Conservation (phyloP, 2,113 vertebrate genomes). For the Buteo buteo region DNA sequence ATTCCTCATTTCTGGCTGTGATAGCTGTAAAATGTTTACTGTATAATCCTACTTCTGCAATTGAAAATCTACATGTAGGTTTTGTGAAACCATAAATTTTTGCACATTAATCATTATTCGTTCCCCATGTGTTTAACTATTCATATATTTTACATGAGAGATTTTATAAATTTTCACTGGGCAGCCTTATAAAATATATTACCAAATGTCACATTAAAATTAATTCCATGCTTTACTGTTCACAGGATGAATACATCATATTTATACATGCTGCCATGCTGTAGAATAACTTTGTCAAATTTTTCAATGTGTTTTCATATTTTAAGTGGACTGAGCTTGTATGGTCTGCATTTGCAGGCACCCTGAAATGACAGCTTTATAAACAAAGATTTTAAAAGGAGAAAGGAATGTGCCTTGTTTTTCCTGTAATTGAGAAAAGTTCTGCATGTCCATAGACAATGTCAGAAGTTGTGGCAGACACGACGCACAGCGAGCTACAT, state of each 20-base stretch:
- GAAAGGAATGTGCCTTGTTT: not conserved
- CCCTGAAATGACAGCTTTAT: not conserved
- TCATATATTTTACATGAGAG: not conserved
- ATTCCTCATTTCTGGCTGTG: not conserved
- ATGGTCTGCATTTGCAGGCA: not conserved
- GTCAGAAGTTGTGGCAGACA: not conserved
- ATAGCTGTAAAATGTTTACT: not conserved
- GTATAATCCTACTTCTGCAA: not conserved
- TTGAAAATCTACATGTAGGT: not conserved
- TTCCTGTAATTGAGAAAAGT: not conserved
- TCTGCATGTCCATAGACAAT: not conserved
- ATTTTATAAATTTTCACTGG: not conserved
- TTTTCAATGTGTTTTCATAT: not conserved
- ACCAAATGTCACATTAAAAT: not conserved
- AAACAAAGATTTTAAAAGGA: not conserved
- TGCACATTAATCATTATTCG: not conserved
- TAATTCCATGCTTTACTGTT: not conserved
- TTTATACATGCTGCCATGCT: not conserved
- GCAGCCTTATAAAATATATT: not conserved
- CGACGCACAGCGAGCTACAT: not conserved
- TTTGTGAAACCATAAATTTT: not conserved
- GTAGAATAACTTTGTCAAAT: not conserved
- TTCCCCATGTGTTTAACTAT: not conserved
- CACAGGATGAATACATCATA: not conserved
- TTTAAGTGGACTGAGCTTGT: not conserved